These are phyloP conservation scores for Apotomis capreana DNA, from an alignment of 2,888 invertebrate genomes.

Conservation along the genomic window DNA sequence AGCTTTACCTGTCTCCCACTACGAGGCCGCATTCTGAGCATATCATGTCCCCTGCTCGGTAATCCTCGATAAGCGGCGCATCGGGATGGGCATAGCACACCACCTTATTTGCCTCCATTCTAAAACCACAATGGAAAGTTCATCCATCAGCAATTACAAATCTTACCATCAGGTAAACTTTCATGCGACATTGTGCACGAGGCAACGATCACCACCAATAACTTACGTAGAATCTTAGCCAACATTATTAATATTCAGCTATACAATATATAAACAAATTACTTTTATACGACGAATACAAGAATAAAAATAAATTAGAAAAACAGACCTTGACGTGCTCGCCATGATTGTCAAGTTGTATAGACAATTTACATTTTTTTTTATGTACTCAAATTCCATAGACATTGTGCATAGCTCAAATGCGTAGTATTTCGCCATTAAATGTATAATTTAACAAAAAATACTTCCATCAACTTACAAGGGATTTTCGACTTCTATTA, in stretches of 20 bases:
- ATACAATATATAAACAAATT: constrained; percentile 52
- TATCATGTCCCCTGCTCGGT: constrained; percentile 99
- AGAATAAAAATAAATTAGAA: constrained; percentile 68
- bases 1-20: constrained; percentile 95
- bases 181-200: constrained; percentile 49
- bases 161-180: constrained; percentile 55
- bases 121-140: constrained; percentile 78
- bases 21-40: constrained; percentile 99
- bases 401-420: not conserved
- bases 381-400: constrained; percentile 15
- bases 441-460: not conserved
- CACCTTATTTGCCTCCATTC: constrained; percentile 89
- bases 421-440: not conserved
- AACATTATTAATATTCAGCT: constrained; percentile 56
- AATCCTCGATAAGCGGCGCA: constrained; percentile 98
- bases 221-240: constrained; percentile 62
- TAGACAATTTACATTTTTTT: constrained; percentile 52
- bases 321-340: constrained; percentile 86
- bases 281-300: constrained; percentile 55
- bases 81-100: constrained; percentile 98
- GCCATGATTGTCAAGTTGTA: constrained; percentile 83
- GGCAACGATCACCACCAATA: constrained; percentile 48
- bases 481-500: too few relatives aligned
- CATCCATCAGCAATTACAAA: constrained; percentile 67
- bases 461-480: too few relatives aligned